A percentile compares a stretch with the other conserved stretches of the same genome.
phyloP scores from a whole-genome alignment of 2,113 vertebrate genomes.

The Aythya baeri region DNA sequence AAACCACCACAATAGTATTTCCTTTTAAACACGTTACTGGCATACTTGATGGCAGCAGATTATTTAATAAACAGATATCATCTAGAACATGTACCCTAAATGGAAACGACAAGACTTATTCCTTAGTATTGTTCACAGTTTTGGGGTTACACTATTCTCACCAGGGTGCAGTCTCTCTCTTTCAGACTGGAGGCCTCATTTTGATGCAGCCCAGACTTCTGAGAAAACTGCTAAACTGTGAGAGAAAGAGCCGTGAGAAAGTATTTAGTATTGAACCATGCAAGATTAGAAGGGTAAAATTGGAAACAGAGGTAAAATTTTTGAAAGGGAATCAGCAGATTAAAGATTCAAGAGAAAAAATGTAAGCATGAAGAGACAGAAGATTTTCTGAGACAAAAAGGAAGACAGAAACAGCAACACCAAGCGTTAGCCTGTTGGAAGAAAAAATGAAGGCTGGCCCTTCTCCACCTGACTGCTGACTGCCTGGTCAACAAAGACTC shows the following conservation, averaged over 20 bases:
- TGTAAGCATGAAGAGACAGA: neutral
- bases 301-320: neutral
- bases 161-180: neutral
- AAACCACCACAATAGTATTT: neutral
- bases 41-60: neutral
- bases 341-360: neutral
- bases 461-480: too few relatives aligned
- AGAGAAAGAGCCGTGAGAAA: neutral
- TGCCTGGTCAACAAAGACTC: rapidly evolving
- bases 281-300: neutral
- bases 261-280: neutral
- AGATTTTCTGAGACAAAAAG: neutral
- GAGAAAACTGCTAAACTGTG: rapidly evolving
- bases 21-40: neutral
- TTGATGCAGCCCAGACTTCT: neutral
- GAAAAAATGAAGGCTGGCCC: neutral
- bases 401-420: neutral
- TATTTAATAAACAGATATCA: neutral
- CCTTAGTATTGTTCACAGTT: neutral
- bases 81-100: rapidly evolving
- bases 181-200: neutral
- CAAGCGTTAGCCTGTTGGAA: too few relatives aligned
- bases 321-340: neutral
- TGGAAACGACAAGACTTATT: neutral
- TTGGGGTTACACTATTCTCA: rapidly evolving